Evolutionary conservation across 2,113 vertebrate genomes (phyloP).

Genomic region (Ailuropoda melanoleuca): DNA sequence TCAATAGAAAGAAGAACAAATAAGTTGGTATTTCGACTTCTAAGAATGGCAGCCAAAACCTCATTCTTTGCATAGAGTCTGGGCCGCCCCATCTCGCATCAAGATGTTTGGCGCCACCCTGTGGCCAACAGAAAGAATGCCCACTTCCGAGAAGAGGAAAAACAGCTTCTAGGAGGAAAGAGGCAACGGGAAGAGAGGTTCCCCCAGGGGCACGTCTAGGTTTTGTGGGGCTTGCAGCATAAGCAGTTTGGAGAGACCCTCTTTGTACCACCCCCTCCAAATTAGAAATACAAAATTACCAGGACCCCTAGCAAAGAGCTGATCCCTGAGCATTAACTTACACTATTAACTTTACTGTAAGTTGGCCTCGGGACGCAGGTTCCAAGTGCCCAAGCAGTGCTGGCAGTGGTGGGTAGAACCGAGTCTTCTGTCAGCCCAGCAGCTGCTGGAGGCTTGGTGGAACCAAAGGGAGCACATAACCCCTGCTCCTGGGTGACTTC

Average conservation of each 20-base stretch:
- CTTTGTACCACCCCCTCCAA: neutral
- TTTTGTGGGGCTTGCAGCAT: neutral
- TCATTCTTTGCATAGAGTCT: neutral
- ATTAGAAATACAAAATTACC: neutral
- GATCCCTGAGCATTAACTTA: neutral
- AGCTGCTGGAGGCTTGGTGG: neutral
- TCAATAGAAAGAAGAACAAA: neutral
- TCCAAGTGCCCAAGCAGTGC: neutral
- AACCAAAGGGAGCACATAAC: neutral
- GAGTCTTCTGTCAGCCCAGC: neutral
- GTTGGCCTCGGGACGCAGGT: neutral
- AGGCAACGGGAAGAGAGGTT: neutral
- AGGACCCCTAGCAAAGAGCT: neutral
- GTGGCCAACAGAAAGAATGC: neutral
- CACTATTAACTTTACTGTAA: neutral
- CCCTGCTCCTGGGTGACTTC: neutral
- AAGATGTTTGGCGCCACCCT: constrained; percentile 63
- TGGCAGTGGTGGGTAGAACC: neutral
- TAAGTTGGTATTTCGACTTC: constrained; percentile 1
- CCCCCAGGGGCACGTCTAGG: neutral
- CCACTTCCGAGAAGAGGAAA: neutral
- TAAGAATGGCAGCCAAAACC: constrained; percentile 33
- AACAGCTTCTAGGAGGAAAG: fast-evolving
- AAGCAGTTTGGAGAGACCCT: neutral
- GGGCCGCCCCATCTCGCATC: neutral